Evolutionary conservation across 2,113 vertebrate species (phyloP), one percentile per base, ranked within the genome.

Genomic region (Mola mola): DNA sequence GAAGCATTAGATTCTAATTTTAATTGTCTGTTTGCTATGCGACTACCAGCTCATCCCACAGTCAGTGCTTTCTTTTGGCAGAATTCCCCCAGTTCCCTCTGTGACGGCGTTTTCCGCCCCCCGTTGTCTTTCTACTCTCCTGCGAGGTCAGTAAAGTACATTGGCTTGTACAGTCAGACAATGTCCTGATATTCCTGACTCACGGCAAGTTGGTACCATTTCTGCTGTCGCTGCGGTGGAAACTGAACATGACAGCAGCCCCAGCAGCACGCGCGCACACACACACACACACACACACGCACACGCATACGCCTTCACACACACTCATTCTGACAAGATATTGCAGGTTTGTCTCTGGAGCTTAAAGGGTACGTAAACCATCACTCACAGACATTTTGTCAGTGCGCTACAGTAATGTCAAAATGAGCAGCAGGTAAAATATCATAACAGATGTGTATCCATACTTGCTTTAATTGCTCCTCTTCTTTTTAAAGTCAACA

Each of bases 1-100:
- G 87, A 89, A 87, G 83, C 66, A 24, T 75, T 66, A n/a, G 66
- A 84, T 81, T 73, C 10, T 47, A n/a, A n/a, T n/a, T n/a, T 56
- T 17, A 40, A 19, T 6, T 55, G 25, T 34, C 15, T 33, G 48
- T 67, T 70, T 66, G 81, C 79, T 82, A 67, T 81, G 81, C 44
- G 34, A 36, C 26, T 6, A 42, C 25, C 22, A 53, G 36, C 49
- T 56, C 24, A 48, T 43, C 51, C 42, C 56, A 8, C 53, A 61
- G 42, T 40, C 28, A 8, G 34, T 21, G 40, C 58, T 50, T 43
- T 44, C 16, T 21, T 36, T 34, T 28, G 5, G 40, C 41, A 36
- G 13, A 28, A 4, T 1, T 17, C 58, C 41, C 16, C 49, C 57
- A 28, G 6, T 2, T 12, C 48, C 40, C 26, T 47, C n/a, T 19